Percentiles rank a stretch among this genome's conserved stretches.
These are phyloP conservation scores for Metaphire vulgaris DNA, from an alignment of 1,140 invertebrate genomes.

Conservation along the genomic window DNA sequence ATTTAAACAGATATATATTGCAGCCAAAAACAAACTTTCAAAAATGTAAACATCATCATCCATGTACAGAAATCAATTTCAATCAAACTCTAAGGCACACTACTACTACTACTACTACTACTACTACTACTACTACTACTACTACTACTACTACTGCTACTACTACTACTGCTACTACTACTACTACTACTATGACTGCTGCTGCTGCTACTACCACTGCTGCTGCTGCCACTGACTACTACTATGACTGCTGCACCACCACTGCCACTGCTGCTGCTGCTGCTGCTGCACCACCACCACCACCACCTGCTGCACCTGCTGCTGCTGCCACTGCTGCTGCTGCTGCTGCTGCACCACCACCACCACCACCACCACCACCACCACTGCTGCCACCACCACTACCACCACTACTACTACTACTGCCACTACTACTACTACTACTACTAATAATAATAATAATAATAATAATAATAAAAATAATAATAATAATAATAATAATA, in stretches of 20 bases:
- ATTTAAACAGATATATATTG: not conserved
- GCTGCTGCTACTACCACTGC: not conserved
- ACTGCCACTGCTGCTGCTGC: not conserved
- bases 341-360: not conserved
- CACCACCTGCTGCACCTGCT: not conserved
- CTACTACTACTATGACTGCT: too few species aligned
- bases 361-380: not conserved
- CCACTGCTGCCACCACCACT: not conserved
- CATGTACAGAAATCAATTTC: not conserved
- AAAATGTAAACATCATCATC: not conserved
- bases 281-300: too few species aligned
- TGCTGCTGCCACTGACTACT: not conserved
- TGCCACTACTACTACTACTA: not conserved
- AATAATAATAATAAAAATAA: conserved; percentile 2
- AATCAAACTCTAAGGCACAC: not conserved
- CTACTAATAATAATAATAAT: too few species aligned
- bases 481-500: conserved; percentile 3
- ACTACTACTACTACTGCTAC: not conserved
- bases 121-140: not conserved
- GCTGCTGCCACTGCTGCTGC: not conserved
- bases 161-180: not conserved
- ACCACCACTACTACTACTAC: not conserved
- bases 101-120: not conserved
- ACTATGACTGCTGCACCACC: not conserved
- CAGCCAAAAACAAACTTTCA: not conserved